These are phyloP conservation scores for Tachycineta bicolor DNA, from an alignment of 2,113 vertebrate genomes.

Conservation along the genomic window DNA sequence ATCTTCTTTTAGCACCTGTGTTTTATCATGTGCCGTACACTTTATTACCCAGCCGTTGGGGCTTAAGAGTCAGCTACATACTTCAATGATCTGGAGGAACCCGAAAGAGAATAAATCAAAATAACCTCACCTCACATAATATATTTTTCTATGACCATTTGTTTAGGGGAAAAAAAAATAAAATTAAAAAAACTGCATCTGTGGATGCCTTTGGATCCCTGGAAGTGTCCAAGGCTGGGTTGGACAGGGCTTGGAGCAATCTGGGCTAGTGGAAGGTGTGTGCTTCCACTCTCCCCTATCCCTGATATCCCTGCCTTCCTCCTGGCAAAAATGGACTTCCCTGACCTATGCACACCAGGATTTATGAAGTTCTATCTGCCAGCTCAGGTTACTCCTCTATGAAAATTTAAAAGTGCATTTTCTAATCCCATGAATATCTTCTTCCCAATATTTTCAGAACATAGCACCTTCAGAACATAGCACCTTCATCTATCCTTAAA, in stretches of 20 bases:
- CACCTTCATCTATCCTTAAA: neutral
- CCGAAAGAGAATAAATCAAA: neutral
- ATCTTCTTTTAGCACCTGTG: neutral
- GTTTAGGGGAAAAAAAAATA: neutral
- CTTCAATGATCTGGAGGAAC: neutral
- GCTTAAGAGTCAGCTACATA: neutral
- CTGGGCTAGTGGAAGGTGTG: accelerated
- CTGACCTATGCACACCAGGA: neutral
- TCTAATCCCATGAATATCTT: neutral
- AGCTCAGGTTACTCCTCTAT: neutral
- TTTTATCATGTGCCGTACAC: neutral
- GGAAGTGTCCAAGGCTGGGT: accelerated
- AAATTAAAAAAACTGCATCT: too few species aligned
- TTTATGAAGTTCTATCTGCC: neutral
- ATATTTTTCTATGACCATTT: neutral
- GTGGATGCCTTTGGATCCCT: neutral
- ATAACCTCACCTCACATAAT: neutral
- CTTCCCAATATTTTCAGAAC: neutral
- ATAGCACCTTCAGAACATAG: neutral
- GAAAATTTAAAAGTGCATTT: neutral
- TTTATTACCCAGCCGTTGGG: neutral
- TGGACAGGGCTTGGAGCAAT: accelerated
- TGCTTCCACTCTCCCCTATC: neutral
- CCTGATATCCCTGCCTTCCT: neutral
- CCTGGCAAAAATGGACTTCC: neutral